Conservation (phyloP, 2,888 invertebrate species). For the Lissonota sp. region DNA sequence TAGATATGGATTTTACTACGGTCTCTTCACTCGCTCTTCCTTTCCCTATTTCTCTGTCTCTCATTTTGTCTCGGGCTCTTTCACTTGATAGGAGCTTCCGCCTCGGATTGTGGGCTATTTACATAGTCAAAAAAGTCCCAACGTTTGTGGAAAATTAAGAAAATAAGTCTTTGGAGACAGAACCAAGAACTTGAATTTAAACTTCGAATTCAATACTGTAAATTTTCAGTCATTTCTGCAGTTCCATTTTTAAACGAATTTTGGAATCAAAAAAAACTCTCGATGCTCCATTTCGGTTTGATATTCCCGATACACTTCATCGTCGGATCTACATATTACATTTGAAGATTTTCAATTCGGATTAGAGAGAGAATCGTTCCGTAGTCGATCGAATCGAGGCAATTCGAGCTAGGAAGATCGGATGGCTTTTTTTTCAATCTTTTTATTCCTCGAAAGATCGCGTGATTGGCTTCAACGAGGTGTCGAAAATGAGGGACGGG, state of each 20-base stretch:
- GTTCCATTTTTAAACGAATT: no score
- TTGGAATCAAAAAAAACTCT: no score
- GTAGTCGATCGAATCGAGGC: conserved; percentile 33
- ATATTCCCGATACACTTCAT: background rate
- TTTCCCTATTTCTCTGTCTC: no score
- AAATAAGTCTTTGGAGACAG: conserved; percentile 29
- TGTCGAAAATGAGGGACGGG: conserved; percentile 45
- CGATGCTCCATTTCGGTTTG: background rate
- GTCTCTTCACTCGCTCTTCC: background rate
- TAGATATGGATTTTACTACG: background rate
- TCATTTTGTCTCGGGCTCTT: no score
- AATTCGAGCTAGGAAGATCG: conserved; percentile 1
- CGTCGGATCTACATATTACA: conserved; percentile 2
- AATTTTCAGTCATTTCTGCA: no score
- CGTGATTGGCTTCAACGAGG: conserved; percentile 68
- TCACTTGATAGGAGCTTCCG: background rate
- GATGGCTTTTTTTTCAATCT: conserved; percentile 2
- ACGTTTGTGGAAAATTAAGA: conserved; percentile 6
- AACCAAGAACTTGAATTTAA: background rate
- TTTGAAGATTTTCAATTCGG: conserved; percentile 40
- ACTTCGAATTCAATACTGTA: no score
- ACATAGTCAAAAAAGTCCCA: conserved; percentile 19
- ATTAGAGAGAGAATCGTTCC: conserved; percentile 35
- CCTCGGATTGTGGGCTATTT: conserved; percentile 20
- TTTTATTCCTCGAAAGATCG: conserved; percentile 61